Evolutionary conservation across 2,797 vertebrate species (phyloP).

Genomic region (Balearica regulorum): DNA sequence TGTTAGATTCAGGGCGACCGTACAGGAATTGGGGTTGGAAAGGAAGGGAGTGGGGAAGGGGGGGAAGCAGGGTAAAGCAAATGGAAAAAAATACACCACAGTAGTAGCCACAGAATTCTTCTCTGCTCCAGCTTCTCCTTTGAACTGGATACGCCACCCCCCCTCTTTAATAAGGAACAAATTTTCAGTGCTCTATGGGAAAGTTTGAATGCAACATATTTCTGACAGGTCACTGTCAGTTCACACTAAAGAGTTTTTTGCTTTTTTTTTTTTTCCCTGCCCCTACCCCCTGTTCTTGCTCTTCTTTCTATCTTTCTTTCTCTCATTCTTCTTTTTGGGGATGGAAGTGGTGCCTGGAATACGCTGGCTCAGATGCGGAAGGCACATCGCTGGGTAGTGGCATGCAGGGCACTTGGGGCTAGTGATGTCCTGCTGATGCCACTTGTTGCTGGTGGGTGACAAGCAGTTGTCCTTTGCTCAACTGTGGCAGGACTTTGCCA

Average conservation of each 20-base stretch:
- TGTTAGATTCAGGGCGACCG: not conserved
- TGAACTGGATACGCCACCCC: not conserved
- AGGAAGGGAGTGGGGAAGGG: not conserved
- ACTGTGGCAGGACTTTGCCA: not conserved
- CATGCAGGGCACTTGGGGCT: not conserved
- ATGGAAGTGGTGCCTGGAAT: not conserved
- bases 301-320: not conserved
- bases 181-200: conserved; percentile 54
- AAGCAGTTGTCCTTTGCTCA: not conserved
- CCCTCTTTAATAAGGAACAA: conserved; percentile 43
- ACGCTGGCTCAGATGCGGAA: accelerated
- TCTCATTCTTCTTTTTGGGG: not conserved
- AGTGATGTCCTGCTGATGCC: not conserved
- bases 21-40: not conserved
- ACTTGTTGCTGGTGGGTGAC: not conserved
- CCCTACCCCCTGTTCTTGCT: not conserved
- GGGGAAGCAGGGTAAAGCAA: not conserved
- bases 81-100: conserved; percentile 44
- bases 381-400: not conserved
- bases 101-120: conserved; percentile 43
- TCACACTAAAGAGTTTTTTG: not conserved
- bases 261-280: not conserved
- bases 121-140: conserved; percentile 27
- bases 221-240: conserved; percentile 48
- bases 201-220: conserved; percentile 51